Conservation (phyloP, 2,113 vertebrate genomes). For the Rhadina sibilatrix region DNA sequence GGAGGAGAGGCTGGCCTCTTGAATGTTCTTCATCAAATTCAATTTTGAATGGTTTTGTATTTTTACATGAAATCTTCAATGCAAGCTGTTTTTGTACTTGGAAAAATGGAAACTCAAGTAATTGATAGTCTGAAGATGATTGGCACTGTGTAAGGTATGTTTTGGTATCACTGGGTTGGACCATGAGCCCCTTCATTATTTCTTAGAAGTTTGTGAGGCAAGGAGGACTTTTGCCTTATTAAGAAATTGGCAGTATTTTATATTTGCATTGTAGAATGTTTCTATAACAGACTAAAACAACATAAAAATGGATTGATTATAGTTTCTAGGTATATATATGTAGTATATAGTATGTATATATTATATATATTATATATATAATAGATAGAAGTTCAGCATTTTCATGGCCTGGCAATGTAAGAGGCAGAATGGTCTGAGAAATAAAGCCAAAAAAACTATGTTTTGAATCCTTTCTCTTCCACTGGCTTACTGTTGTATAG, state of each 20-base stretch:
- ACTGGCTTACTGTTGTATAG: not conserved
- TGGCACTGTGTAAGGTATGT: not conserved
- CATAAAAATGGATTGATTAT: not conserved
- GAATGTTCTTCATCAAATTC: not conserved
- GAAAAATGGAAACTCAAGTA: not conserved
- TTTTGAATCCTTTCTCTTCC: not conserved
- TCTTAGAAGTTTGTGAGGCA: not conserved
- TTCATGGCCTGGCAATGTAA: not conserved
- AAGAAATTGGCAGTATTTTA: not conserved
- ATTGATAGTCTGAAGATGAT: not conserved
- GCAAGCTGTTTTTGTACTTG: not conserved
- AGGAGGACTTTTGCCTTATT: not conserved
- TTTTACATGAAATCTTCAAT: not conserved
- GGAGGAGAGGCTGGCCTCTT: not conserved
- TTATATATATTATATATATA: not conserved
- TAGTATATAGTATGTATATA: too few relatives aligned
- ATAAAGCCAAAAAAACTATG: not conserved
- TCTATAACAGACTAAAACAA: not conserved
- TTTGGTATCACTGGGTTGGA: not conserved
- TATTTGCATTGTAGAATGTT: not conserved
- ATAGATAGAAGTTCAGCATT: not conserved
- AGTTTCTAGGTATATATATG: not conserved
- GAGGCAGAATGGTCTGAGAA: not conserved
- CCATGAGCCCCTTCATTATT: not conserved
- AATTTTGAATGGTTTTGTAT: not conserved